phyloP scores from a whole-genome alignment of 2,113 vertebrate genomes.

The Saccopteryx bilineata region DNA sequence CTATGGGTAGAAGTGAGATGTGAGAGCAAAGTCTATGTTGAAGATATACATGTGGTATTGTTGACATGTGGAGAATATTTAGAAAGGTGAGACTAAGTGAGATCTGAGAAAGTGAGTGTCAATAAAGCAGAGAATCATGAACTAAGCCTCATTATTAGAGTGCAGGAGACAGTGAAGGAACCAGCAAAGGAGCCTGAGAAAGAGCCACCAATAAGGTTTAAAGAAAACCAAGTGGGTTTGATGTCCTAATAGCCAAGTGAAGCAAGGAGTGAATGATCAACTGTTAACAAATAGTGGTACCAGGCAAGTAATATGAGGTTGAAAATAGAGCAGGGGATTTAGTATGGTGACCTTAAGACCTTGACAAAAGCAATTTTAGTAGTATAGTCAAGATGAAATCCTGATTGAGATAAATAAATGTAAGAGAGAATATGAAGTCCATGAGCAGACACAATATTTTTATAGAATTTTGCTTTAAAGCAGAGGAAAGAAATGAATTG shows the following conservation, averaged over 20 bases:
- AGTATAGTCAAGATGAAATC: neutral
- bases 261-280: neutral
- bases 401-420: neutral
- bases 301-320: neutral
- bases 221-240: neutral
- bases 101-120: neutral
- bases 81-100: neutral
- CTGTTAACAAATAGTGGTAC: neutral
- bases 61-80: neutral
- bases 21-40: neutral
- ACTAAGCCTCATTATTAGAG: neutral
- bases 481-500: conserved; percentile 19
- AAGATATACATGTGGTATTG: neutral
- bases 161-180: neutral
- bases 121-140: neutral
- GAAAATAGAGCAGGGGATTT: neutral
- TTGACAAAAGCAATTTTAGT: neutral
- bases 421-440: neutral
- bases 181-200: neutral
- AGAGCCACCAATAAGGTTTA: neutral
- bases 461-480: neutral
- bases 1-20: neutral
- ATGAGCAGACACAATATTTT: neutral
- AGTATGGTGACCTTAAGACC: neutral
- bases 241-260: neutral